These are phyloP conservation scores for Archocentrus centrarchus DNA, from an alignment of 2,113 vertebrate genomes.

Conservation along the genomic window DNA sequence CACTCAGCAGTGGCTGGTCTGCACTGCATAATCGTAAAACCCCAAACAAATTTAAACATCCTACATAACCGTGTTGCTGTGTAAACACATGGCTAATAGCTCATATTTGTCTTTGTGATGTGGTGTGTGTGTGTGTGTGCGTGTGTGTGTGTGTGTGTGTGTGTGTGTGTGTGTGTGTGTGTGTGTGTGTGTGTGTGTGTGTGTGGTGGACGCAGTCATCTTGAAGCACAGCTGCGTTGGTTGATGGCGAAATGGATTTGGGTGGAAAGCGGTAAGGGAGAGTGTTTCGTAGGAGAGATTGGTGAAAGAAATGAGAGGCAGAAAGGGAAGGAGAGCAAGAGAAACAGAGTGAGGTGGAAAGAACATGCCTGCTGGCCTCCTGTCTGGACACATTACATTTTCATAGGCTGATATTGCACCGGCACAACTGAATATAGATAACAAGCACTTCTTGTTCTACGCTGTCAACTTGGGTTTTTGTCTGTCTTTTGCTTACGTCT, in stretches of 20 bases:
- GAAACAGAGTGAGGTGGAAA: conserved; percentile 46
- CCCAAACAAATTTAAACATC: conserved; percentile 18
- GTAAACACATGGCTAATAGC: conserved; percentile 20
- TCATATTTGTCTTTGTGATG: conserved; percentile 4
- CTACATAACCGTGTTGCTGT: not conserved
- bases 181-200: not conserved
- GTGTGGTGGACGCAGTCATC: conserved; percentile 24
- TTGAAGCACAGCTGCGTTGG: not conserved
- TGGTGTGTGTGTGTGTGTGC: not conserved
- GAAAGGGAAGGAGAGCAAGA: conserved; percentile 21
- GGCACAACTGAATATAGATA: conserved; percentile 58
- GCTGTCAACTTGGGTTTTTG: conserved; percentile 59
- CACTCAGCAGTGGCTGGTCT: not conserved
- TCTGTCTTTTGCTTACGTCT: conserved; percentile 50
- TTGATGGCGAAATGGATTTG: conserved; percentile 37
- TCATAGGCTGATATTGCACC: conserved; percentile 46
- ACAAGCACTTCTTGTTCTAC: conserved; percentile 56
- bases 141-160: not conserved
- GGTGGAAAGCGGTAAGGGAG: conserved; percentile 33
- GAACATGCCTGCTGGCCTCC: conserved; percentile 71
- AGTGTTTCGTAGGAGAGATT: conserved; percentile 1
- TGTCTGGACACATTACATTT: conserved; percentile 76
- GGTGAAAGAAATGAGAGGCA: conserved; percentile 9
- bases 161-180: not conserved
- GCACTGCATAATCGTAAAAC: not conserved